A percentile compares a stretch with the other conserved stretches of the same genome.
phyloP scores from a whole-genome alignment of 64 coral and sea anemone genomes.

The Trachythela sp. region DNA sequence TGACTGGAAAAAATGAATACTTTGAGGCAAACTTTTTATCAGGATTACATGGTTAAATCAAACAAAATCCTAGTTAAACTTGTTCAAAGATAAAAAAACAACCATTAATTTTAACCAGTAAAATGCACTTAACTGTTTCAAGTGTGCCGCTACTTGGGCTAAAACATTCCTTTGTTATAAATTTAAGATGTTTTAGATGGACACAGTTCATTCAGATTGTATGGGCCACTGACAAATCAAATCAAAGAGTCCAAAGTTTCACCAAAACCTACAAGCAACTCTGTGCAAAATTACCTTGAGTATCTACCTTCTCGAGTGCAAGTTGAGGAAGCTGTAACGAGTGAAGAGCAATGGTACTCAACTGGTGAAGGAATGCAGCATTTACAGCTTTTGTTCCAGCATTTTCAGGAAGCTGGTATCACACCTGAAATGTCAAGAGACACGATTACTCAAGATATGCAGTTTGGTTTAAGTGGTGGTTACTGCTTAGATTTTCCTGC shows the following conservation, averaged over 20 bases:
- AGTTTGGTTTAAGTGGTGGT: background rate
- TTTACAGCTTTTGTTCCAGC: background rate
- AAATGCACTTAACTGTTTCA: too few relatives aligned
- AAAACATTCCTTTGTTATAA: background rate
- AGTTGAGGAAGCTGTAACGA: background rate
- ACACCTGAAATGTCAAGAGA: background rate
- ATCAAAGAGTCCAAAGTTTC: background rate
- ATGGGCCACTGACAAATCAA: background rate
- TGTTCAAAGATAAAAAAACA: too few relatives aligned
- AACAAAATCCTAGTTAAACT: too few relatives aligned
- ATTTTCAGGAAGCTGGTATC: background rate
- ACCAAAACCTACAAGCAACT: background rate
- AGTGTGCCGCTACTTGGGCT: background rate
- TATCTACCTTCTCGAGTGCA: background rate
- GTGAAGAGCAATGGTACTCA: slow-evolving; percentile 43
- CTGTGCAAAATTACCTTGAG: background rate
- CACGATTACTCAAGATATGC: background rate
- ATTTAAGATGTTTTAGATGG: background rate
- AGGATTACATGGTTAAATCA: too few relatives aligned
- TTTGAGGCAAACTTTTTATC: too few relatives aligned
- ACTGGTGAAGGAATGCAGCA: slow-evolving; percentile 31
- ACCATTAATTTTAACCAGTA: too few relatives aligned
- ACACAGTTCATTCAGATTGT: background rate
- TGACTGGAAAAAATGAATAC: too few relatives aligned
- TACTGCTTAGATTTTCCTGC: background rate